Conservation (phyloP, 2,888 invertebrate genomes). For the Sarcophaga rosellei region DNA sequence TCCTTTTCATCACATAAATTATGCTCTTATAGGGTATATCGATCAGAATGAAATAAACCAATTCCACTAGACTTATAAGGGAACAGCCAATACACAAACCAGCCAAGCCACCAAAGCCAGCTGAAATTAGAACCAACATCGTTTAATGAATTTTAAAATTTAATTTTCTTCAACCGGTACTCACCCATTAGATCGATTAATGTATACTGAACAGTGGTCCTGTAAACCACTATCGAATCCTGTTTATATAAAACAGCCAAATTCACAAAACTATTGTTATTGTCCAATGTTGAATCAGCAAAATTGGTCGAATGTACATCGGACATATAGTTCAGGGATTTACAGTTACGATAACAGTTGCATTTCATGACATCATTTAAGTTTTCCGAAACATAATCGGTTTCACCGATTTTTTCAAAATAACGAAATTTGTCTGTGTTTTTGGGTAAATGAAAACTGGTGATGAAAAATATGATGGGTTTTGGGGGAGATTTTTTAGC, state of each 20-base stretch:
- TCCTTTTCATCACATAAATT: slow-evolving; percentile 5
- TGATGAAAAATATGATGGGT: too few species aligned
- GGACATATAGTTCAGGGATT: slow-evolving; percentile 73
- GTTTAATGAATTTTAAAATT: too few species aligned
- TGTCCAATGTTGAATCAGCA: slow-evolving; percentile 25
- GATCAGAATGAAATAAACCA: slow-evolving; percentile 78
- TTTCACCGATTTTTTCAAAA: slow-evolving; percentile 72
- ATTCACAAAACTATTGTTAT: slow-evolving; percentile 71
- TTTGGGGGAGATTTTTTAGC: background rate
- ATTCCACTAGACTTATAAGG: slow-evolving; percentile 81
- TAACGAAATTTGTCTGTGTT: slow-evolving; percentile 43
- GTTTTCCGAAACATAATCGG: slow-evolving; percentile 70
- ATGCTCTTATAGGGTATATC: slow-evolving; percentile 72
- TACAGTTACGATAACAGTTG: slow-evolving; percentile 77
- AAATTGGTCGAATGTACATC: slow-evolving; percentile 71
- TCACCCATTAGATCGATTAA: slow-evolving; percentile 81
- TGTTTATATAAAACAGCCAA: slow-evolving; percentile 80
- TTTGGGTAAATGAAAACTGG: background rate
- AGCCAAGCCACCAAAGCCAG: slow-evolving; percentile 82
- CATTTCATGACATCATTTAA: slow-evolving; percentile 74
- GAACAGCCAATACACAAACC: slow-evolving; percentile 82
- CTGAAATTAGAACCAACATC: slow-evolving; percentile 70
- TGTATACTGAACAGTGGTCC: slow-evolving; percentile 80
- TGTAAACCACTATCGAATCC: slow-evolving; percentile 78
- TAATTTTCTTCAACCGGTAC: slow-evolving; percentile 3